These are phyloP conservation scores for Calosoma granatense DNA, from an alignment of 1,140 invertebrate genomes.

Conservation along the genomic window DNA sequence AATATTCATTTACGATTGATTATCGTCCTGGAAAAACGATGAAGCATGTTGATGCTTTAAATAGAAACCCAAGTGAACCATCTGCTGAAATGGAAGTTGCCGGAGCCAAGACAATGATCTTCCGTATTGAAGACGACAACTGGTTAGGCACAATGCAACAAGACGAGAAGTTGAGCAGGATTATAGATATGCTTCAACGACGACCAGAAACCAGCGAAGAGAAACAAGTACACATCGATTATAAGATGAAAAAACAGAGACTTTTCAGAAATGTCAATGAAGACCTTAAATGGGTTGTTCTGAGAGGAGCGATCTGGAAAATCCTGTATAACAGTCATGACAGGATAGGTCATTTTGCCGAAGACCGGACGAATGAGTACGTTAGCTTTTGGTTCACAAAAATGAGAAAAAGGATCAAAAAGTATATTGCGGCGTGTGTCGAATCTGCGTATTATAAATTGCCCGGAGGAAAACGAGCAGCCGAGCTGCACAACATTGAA, in stretches of 20 bases:
- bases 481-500: neutral
- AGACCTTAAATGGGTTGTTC: neutral
- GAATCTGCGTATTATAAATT: neutral
- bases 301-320: neutral
- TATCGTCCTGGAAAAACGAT: constrained; percentile 21
- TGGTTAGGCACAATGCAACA: neutral
- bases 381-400: neutral
- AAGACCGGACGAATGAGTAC: neutral
- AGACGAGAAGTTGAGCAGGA: neutral
- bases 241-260: neutral
- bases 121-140: neutral
- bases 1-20: constrained; percentile 24
- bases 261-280: neutral
- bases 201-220: neutral
- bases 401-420: neutral
- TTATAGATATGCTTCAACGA: neutral
- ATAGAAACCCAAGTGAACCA: constrained; percentile 17
- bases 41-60: constrained; percentile 25
- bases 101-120: neutral
- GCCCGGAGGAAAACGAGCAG: neutral
- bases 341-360: neutral
- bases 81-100: neutral
- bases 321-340: neutral
- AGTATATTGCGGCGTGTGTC: neutral
- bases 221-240: neutral